Evolutionary conservation across 2,888 invertebrate species (phyloP), one percentile per base, ranked within the genome.

Genomic region (Pemphredon lugubris): DNA sequence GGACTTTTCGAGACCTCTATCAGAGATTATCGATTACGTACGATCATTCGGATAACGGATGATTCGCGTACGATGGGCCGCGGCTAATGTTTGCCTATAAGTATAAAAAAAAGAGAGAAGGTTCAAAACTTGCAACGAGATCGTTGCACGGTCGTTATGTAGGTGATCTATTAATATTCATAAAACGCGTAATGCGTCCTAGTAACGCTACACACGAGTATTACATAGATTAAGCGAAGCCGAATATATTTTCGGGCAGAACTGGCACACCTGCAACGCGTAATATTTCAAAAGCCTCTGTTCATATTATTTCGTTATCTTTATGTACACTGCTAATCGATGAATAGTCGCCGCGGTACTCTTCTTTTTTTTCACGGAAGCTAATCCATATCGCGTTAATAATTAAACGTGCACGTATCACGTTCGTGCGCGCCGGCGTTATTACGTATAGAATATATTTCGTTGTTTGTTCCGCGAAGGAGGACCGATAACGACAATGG

Each of bases 1-100:
- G 16, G 13, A 40, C 32, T 37, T 51, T 40, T 21, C 50, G 21
- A 21, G 16, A 26, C 34, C 13, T 34, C 16, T 40, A 1, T 40
- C 16, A 4, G 2, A 18, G 26, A 32, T 70, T 78, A 73, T 70
- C 69, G 71, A 47, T 53, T 37, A 48, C 26, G 44, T 42, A 1
- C 13, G 39, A 44, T 59, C 54, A 42, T 58, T 55, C 57, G 40
- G 63, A 59, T 57, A 75, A 53, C 40, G n/a, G 32, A 45, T 48
- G 13, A 44, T 32, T 53, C 53, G 47, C 55, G 53, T 42, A n/a
- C 39, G 40, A 14, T 39, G 30, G 13, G 21, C 18, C 26, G n/a
- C 18, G 2, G 57, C 3, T 11, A 30, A 13, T 23, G 13, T 13
- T 61, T n/a, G 44, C 37, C 74, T 75, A 55, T 2, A 50, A 73